A percentile compares a stretch with the other conserved stretches of the same genome.
These are phyloP conservation scores for Zygogramma bicolorata DNA, from an alignment of 2,888 invertebrate species.

Conservation along the genomic window DNA sequence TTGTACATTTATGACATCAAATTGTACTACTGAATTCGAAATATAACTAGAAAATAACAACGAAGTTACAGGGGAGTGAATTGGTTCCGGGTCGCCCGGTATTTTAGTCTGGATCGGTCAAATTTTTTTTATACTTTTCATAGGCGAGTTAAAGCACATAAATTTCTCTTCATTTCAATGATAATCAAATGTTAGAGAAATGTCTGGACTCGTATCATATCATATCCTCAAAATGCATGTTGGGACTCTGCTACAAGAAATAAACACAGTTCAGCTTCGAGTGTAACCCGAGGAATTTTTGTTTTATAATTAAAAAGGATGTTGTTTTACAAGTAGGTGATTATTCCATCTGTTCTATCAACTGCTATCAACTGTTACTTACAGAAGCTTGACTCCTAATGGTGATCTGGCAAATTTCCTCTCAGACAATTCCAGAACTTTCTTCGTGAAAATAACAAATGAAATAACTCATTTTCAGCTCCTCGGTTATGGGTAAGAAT, in stretches of 20 bases:
- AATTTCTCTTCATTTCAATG: too few species aligned
- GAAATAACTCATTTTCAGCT: slow-evolving; percentile 1
- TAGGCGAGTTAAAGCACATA: too few species aligned
- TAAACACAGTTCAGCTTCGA: too few species aligned
- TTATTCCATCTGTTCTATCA: slow-evolving; percentile 31
- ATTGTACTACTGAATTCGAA: too few species aligned
- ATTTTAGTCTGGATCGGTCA: too few species aligned
- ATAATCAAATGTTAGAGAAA: too few species aligned
- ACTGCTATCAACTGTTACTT: background rate
- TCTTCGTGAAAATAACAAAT: background rate
- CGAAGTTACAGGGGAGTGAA: too few species aligned
- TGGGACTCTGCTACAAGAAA: background rate
- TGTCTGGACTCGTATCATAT: background rate
- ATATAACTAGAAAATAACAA: too few species aligned
- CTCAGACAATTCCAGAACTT: background rate
- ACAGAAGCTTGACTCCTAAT: slow-evolving; percentile 14
- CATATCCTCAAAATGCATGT: background rate
- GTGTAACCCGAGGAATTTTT: too few species aligned
- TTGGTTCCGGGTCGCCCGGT: too few species aligned
- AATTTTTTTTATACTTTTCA: too few species aligned
- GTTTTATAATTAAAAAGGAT: background rate
- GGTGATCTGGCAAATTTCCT: slow-evolving; percentile 19
- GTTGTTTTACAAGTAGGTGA: slow-evolving; percentile 19
- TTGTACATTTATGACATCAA: too few species aligned
- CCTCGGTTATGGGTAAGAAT: slow-evolving; percentile 27